Percentiles rank a stretch among this genome's conserved stretches.
phyloP scores from a whole-genome alignment of 2,113 vertebrate genomes.

The Choloepus hoffmanni region DNA sequence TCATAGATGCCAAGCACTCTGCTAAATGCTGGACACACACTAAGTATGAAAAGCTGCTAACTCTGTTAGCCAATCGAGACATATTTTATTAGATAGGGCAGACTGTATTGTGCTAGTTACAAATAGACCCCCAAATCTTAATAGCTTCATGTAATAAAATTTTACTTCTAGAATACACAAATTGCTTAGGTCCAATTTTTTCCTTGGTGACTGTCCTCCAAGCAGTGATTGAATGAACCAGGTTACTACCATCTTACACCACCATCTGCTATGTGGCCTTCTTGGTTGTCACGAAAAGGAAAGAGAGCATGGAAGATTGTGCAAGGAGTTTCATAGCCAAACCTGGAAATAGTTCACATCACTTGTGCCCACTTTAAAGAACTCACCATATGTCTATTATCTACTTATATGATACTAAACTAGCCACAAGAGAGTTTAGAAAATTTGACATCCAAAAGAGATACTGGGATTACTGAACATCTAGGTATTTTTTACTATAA shows the following conservation, averaged over 20 bases:
- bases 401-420: neutral
- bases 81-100: neutral
- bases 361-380: neutral
- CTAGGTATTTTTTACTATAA: neutral
- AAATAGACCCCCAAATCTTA: neutral
- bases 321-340: neutral
- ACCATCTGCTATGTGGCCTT: neutral
- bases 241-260: neutral
- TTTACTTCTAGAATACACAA: neutral
- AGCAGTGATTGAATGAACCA: neutral
- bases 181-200: neutral
- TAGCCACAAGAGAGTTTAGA: neutral
- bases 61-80: neutral
- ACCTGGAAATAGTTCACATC: neutral
- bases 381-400: neutral
- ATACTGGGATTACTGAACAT: neutral
- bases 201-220: neutral
- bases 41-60: neutral
- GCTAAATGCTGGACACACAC: neutral
- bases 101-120: neutral
- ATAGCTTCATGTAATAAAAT: neutral
- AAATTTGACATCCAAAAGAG: neutral
- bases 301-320: neutral
- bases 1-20: neutral
- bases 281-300: neutral